Percentiles rank a stretch among this genome's conserved stretches.
phyloP scores from a whole-genome alignment of 2,797 vertebrate species.

The Hemitrygon akajei region DNA sequence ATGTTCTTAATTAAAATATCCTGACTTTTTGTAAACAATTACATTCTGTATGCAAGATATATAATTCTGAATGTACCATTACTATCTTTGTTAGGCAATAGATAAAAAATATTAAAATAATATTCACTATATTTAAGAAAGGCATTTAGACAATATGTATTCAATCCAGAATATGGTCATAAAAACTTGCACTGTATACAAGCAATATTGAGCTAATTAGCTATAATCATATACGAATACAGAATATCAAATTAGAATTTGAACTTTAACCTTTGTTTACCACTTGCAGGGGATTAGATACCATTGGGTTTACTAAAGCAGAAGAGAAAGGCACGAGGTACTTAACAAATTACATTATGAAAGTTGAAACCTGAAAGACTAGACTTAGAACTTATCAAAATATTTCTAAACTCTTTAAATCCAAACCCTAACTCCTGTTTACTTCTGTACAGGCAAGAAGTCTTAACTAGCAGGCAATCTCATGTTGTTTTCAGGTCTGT shows the following conservation, averaged over 20 bases:
- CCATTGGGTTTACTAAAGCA: background rate
- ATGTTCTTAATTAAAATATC: background rate
- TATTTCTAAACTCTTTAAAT: background rate
- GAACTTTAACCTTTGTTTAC: background rate
- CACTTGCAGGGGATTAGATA: background rate
- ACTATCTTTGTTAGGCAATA: background rate
- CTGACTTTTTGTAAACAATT: background rate
- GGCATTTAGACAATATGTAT: background rate
- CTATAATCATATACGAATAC: background rate
- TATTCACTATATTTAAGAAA: background rate
- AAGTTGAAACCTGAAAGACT: background rate
- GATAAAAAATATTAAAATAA: background rate
- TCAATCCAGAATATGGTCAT: background rate
- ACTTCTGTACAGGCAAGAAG: background rate
- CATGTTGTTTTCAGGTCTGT: background rate
- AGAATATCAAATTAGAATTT: background rate
- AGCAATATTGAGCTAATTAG: background rate
- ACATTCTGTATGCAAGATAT: background rate
- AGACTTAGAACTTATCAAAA: background rate
- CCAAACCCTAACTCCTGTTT: background rate
- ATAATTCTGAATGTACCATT: background rate
- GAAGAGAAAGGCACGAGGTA: background rate
- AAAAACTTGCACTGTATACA: background rate
- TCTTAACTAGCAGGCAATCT: background rate
- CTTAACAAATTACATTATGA: background rate